Conservation (phyloP, 2,888 invertebrate species). For the Phyto melanocephala region DNA sequence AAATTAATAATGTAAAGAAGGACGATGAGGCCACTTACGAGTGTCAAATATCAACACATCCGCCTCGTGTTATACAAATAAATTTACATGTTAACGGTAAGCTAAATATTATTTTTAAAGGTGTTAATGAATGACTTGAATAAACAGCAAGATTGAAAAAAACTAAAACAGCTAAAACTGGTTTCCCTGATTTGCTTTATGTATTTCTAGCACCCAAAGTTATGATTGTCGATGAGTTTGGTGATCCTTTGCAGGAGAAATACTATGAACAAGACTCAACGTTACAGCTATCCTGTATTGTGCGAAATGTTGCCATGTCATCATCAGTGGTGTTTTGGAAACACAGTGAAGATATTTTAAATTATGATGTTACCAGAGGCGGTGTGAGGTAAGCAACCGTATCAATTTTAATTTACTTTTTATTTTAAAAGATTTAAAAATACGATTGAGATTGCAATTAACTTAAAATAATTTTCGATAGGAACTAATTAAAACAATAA, state of each 20-base stretch:
- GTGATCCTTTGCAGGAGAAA: conserved; percentile 80
- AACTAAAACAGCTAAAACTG: no score
- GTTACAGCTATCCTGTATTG: conserved; percentile 81
- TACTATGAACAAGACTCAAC: conserved; percentile 81
- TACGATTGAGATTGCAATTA: no score
- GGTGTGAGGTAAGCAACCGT: conserved; percentile 79
- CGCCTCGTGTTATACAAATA: conserved; percentile 80
- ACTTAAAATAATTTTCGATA: no score
- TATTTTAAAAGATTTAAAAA: no score
- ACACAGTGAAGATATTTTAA: conserved; percentile 80
- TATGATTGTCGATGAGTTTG: conserved; percentile 81
- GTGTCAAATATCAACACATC: conserved; percentile 81
- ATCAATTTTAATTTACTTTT: neutral
- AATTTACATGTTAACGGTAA: conserved; percentile 80
- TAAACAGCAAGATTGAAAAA: neutral
- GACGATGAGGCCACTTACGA: conserved; percentile 81
- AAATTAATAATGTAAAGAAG: conserved; percentile 80
- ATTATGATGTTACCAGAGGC: conserved; percentile 80
- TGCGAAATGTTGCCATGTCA: conserved; percentile 80
- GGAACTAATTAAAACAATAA: no score
- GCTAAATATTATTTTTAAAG: conserved; percentile 39
- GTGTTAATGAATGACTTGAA: neutral
- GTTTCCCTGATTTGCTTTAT: neutral
- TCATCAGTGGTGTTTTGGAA: conserved; percentile 81
- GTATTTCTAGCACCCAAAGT: conserved; percentile 80